phyloP scores from a whole-genome alignment of 2,888 invertebrate species.

The Phaonia tiefii region DNA sequence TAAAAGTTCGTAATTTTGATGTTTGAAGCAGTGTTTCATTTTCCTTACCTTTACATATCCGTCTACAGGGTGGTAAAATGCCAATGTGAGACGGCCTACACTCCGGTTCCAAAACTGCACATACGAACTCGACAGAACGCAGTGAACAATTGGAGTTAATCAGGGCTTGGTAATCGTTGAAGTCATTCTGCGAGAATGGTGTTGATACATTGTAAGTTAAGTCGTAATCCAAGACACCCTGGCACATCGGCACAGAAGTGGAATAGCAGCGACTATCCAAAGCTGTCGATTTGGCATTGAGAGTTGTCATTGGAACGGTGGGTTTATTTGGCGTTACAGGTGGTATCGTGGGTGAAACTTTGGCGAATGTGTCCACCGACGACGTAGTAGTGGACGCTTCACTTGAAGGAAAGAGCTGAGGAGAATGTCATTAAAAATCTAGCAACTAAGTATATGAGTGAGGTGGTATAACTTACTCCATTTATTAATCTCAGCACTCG shows the following conservation, averaged over 20 bases:
- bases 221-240: conserved; percentile 86
- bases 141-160: conserved; percentile 85
- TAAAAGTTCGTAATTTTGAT: conserved; percentile 1
- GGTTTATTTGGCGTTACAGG: conserved; percentile 77
- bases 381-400: conserved; percentile 53
- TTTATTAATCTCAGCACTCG: conserved; percentile 79
- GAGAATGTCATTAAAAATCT: neutral
- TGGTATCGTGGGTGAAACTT: conserved; percentile 85
- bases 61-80: conserved; percentile 84
- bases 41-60: conserved; percentile 84
- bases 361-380: conserved; percentile 61
- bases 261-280: conserved; percentile 77
- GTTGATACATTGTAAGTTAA: conserved; percentile 81
- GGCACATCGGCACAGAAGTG: conserved; percentile 81
- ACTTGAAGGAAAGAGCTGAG: conserved; percentile 63
- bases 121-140: conserved; percentile 84
- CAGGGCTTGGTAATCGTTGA: conserved; percentile 83
- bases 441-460: neutral
- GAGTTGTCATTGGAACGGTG: conserved; percentile 71
- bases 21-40: neutral
- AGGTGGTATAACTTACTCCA: conserved; percentile 71
- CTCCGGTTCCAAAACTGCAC: conserved; percentile 85
- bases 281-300: conserved; percentile 67
- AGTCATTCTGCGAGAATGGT: conserved; percentile 72
- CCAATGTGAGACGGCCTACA: conserved; percentile 84